These are phyloP conservation scores for Momotus momota DNA, from an alignment of 2,797 vertebrate genomes.

Conservation along the genomic window DNA sequence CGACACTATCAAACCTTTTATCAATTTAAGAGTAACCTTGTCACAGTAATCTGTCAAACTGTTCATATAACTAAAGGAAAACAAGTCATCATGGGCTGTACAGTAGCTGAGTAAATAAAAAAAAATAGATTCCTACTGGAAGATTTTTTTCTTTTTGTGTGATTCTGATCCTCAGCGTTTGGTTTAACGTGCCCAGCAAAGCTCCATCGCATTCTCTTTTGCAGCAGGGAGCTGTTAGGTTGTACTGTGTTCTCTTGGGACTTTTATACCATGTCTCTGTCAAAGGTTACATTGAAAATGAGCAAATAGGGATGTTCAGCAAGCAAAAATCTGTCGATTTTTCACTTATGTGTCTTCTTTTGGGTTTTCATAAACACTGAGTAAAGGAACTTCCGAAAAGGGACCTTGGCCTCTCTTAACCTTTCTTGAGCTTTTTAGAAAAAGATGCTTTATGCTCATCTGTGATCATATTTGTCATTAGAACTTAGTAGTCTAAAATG, in stretches of 20 bases:
- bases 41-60: slow-evolving; percentile 80
- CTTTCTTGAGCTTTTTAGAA: neutral
- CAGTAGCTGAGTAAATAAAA: slow-evolving; percentile 70
- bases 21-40: slow-evolving; percentile 81
- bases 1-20: slow-evolving; percentile 81
- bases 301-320: neutral
- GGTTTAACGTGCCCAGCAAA: slow-evolving; percentile 24
- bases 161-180: slow-evolving; percentile 37
- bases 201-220: slow-evolving; percentile 32
- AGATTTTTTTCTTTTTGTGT: slow-evolving; percentile 46
- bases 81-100: slow-evolving; percentile 72
- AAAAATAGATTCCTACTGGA: slow-evolving; percentile 1
- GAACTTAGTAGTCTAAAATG: neutral
- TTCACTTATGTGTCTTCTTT: neutral
- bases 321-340: neutral
- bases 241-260: neutral
- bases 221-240: neutral
- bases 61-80: slow-evolving; percentile 75
- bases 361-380: neutral
- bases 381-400: neutral
- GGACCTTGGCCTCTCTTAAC: neutral
- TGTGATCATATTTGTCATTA: neutral
- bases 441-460: neutral
- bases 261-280: neutral
- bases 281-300: neutral